Percentiles rank a stretch among this genome's conserved stretches.
Evolutionary conservation across 1,140 invertebrate genomes (phyloP).

Genomic region (Telenomus remus): DNA sequence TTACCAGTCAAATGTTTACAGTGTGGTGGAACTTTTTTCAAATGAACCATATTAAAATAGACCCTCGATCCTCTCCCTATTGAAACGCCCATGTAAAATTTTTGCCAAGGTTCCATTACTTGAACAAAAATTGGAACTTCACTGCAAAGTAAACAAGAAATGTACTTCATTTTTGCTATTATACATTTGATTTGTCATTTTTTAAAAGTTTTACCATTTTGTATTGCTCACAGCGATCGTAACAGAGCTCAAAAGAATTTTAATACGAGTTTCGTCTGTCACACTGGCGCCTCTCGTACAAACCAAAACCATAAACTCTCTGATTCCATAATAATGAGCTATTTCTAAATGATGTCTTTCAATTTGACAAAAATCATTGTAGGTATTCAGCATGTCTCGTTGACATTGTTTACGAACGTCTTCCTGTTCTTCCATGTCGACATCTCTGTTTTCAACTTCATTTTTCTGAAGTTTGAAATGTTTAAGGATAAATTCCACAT

Average conservation of each 20-base stretch:
- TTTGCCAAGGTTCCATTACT: conserved; percentile 86
- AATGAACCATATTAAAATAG: conserved; percentile 92
- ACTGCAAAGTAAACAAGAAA: conserved; percentile 71
- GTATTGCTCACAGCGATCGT: conserved; percentile 89
- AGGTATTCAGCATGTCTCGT: conserved; percentile 64
- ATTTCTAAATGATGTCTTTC: conserved; percentile 77
- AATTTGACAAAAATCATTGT: conserved; percentile 81
- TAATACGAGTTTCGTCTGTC: conserved; percentile 86
- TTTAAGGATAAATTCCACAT: conserved; percentile 79
- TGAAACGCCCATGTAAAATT: conserved; percentile 87
- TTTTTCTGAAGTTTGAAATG: conserved; percentile 70
- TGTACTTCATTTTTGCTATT: too few species aligned
- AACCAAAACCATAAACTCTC: conserved; percentile 88
- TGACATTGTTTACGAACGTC: conserved; percentile 67
- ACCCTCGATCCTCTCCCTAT: conserved; percentile 84
- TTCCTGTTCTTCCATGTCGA: conserved; percentile 63
- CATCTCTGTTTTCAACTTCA: conserved; percentile 47
- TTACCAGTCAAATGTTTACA: conserved; percentile 86
- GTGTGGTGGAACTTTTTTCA: conserved; percentile 87
- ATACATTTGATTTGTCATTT: background rate
- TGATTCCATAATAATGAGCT: conserved; percentile 86
- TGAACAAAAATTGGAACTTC: conserved; percentile 92
- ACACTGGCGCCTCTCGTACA: conserved; percentile 79
- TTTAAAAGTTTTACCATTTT: conserved; percentile 76
- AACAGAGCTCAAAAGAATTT: conserved; percentile 89